phyloP scores from a whole-genome alignment of 2,888 invertebrate species.

The Pimpla rufipes region DNA sequence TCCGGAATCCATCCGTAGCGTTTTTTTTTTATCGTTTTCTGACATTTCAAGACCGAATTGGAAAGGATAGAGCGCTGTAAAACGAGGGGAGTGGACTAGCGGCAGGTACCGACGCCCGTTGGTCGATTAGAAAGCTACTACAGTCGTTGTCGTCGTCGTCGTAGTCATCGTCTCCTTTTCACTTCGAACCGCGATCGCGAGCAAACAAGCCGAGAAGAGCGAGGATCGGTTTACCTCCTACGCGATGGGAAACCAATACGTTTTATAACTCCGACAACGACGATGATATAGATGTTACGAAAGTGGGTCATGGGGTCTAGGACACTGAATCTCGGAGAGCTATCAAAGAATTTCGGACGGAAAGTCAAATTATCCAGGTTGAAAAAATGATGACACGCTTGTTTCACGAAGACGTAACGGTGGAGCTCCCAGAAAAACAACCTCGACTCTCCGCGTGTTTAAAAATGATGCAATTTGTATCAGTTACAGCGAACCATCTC shows the following conservation, averaged over 20 bases:
- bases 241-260: constrained; percentile 73
- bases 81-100: constrained; percentile 13
- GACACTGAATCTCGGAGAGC: constrained; percentile 40
- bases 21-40: constrained; percentile 34
- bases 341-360: constrained; percentile 39
- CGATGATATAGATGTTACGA: constrained; percentile 62
- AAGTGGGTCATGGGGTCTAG: constrained; percentile 75
- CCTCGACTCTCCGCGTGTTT: background rate
- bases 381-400: constrained; percentile 1
- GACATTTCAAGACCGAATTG: constrained; percentile 59
- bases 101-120: constrained; percentile 57
- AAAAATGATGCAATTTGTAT: background rate
- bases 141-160: constrained; percentile 41
- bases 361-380: constrained; percentile 41
- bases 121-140: constrained; percentile 80
- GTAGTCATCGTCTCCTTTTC: constrained; percentile 73
- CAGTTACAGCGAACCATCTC: background rate
- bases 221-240: constrained; percentile 77
- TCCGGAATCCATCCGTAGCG: constrained; percentile 18
- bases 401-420: constrained; percentile 14
- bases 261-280: constrained; percentile 58
- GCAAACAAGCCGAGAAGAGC: constrained; percentile 36
- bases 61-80: constrained; percentile 48
- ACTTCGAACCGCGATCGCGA: constrained; percentile 65
- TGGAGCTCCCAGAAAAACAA: constrained; percentile 12